phyloP scores from a whole-genome alignment of 2,888 invertebrate genomes.

The Oligia latruncula region DNA sequence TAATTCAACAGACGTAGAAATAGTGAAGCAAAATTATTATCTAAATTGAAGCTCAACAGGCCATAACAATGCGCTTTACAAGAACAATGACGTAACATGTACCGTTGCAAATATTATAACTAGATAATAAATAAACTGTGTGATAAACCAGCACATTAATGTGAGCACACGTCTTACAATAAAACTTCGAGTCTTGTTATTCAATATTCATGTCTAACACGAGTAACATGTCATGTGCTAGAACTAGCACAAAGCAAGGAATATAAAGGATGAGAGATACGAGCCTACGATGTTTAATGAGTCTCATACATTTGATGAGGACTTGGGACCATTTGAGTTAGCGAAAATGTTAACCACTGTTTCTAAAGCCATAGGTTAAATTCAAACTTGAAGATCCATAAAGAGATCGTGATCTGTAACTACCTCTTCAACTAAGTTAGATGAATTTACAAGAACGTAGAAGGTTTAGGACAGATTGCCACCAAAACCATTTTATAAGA shows the following conservation, averaged over 20 bases:
- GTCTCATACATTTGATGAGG: background rate
- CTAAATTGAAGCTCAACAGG: background rate
- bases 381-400: background rate
- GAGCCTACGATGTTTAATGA: background rate
- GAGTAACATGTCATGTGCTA: constrained; percentile 1
- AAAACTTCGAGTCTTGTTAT: background rate
- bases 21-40: background rate
- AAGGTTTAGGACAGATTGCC: background rate
- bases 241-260: background rate
- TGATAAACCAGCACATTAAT: constrained; percentile 27
- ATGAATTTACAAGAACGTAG: background rate
- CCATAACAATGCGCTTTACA: background rate
- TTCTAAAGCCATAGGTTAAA: background rate
- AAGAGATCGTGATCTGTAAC: background rate
- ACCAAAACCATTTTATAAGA: background rate
- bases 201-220: constrained; percentile 19
- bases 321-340: background rate
- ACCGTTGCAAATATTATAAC: background rate
- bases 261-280: background rate
- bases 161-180: constrained; percentile 15
- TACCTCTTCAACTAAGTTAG: background rate
- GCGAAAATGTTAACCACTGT: constrained; percentile 2
- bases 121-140: background rate
- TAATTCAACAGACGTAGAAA: background rate
- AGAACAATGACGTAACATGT: background rate